Conservation (phyloP, 2,888 invertebrate genomes). For the Abrostola tripartita region DNA sequence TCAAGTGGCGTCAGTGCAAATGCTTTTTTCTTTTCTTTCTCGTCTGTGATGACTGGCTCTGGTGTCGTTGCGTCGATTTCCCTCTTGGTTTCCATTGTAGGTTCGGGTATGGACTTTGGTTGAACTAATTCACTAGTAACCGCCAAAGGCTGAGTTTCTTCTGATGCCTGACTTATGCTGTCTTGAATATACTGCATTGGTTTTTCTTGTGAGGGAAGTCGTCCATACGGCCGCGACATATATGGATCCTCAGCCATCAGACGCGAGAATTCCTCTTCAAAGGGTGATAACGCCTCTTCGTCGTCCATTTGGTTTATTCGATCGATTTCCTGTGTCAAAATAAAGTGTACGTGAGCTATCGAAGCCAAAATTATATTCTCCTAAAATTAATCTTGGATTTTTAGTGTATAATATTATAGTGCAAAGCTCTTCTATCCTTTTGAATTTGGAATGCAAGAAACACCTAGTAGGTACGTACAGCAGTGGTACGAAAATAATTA, state of each 20-base stretch:
- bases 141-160: constrained; percentile 11
- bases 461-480: constrained; percentile 2
- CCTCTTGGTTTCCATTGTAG: background rate
- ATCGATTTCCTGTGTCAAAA: constrained; percentile 68
- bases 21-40: constrained; percentile 41
- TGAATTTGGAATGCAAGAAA: background rate
- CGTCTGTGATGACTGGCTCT: background rate
- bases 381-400: background rate
- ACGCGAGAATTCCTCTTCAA: constrained; percentile 56
- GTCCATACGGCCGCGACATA: constrained; percentile 40
- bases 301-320: constrained; percentile 68
- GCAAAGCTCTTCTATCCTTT: background rate
- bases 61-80: background rate
- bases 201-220: background rate
- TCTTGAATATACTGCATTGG: constrained; percentile 14
- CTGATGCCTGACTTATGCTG: background rate
- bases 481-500: background rate
- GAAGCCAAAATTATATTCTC: too few species aligned
- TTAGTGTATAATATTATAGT: background rate
- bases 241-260: constrained; percentile 57
- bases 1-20: constrained; percentile 74
- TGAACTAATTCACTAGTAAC: constrained; percentile 7
- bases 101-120: constrained; percentile 8
- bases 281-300: constrained; percentile 46
- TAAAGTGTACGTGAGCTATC: background rate